phyloP scores from a whole-genome alignment of 2,797 vertebrate genomes.

The Sebastes trivittatus region DNA sequence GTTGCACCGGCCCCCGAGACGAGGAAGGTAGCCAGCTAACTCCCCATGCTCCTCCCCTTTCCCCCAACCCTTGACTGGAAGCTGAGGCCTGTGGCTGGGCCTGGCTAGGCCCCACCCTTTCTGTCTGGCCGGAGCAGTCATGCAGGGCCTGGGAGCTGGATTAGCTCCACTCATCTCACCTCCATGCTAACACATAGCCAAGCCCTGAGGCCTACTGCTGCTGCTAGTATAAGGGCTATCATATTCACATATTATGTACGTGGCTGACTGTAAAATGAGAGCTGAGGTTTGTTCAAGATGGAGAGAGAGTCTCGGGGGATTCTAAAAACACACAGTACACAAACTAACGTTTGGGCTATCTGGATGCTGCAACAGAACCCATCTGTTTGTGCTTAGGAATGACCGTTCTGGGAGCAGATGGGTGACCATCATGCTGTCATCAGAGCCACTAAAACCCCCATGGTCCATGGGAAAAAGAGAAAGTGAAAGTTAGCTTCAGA shows the following conservation, averaged over 20 bases:
- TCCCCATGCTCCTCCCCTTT: conserved; percentile 80
- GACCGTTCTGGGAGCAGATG: conserved; percentile 34
- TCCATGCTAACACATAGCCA: conserved; percentile 46
- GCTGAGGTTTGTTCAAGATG: conserved; percentile 9
- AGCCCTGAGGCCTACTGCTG: conserved; percentile 43
- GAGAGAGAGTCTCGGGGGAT: conserved; percentile 5
- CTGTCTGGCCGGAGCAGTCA: conserved; percentile 63
- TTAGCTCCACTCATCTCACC: conserved; percentile 72
- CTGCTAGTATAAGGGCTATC: conserved; percentile 26
- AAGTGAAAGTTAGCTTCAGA: conserved; percentile 63
- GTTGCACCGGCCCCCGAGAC: conserved; percentile 89
- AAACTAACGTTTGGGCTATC: conserved; percentile 37
- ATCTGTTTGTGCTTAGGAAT: conserved; percentile 62
- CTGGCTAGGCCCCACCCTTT: conserved; percentile 75
- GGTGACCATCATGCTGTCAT: conserved; percentile 57
- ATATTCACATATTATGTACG: conserved; percentile 27
- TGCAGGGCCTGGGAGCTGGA: conserved; percentile 54
- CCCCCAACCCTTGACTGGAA: conserved; percentile 82
- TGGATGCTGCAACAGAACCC: conserved; percentile 30
- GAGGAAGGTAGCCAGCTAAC: conserved; percentile 88
- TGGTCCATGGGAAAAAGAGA: conserved; percentile 39
- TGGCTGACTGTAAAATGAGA: conserved; percentile 35
- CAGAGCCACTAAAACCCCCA: conserved; percentile 47
- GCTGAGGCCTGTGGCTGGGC: conserved; percentile 68
- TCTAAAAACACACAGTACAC: conserved; percentile 34